Base-by-base conservation (phyloP, 2,888 invertebrate species). In the Orthosia incerta region DNA sequence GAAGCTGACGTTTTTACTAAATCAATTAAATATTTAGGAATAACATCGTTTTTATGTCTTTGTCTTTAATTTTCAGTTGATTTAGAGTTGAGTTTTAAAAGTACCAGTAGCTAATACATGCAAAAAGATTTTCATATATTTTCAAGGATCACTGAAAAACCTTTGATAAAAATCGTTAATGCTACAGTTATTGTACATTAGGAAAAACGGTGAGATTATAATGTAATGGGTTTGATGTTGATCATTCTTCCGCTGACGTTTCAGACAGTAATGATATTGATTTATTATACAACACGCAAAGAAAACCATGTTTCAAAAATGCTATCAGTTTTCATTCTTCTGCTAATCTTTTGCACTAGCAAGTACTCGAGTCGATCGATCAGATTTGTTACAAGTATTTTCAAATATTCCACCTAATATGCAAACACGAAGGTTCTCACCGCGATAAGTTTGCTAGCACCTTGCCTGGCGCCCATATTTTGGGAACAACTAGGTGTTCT, bases 401-500 rank as follows among this genome's bases (percentile, higher is more conserved):
- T n/a, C 39, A 60, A 74, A 62, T 74, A 74, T n/a, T 74, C 57
- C 53, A 60, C 39, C 57, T 71, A 59, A 64, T 53, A 67, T 68
- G 74, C 59, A 80, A 84, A 83, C 71, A 82, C 26, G 51, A 12
- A 4, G 51, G 71, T 70, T 84, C 70, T 80, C 67, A 79, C 62
- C 50, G 60, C 65, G 81, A 83, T 83, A 84, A 78, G 61, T 63
- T 67, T 20, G 62, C 83, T 39, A 69, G 55, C 63, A 71, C 76
- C 63, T 76, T 73, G 60, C 70, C 53, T 74, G 67, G 74, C 71
- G 60, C 74, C 56, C 48, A 75, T 79, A 71, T 83, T 83, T 69
- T 53, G 82, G 80, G 79, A 81, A 83, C 78, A 82, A 76, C 79
- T 83, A 88, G 86, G 86, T 84, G 85, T 89, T 91, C 89, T 92